These are phyloP conservation scores for Drosophila nigrodunni DNA, from an alignment of 1,140 invertebrate species.

Conservation along the genomic window DNA sequence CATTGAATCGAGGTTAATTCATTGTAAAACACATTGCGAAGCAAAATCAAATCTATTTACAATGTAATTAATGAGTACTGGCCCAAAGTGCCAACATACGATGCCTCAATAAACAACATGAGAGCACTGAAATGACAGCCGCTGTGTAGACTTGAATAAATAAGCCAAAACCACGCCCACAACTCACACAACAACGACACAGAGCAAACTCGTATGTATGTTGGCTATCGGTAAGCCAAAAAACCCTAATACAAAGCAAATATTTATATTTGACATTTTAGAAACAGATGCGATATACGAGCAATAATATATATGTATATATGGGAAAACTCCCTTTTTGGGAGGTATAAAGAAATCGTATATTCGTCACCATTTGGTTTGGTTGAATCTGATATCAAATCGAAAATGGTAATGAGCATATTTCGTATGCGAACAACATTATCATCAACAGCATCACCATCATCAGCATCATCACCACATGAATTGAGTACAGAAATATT, in stretches of 20 bases:
- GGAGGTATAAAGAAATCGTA: slow-evolving; percentile 25
- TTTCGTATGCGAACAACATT: slow-evolving; percentile 3
- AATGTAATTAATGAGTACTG: slow-evolving; percentile 69
- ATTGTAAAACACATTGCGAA: slow-evolving; percentile 18
- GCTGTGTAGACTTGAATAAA: slow-evolving; percentile 41
- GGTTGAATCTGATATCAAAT: slow-evolving; percentile 58
- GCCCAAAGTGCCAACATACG: slow-evolving; percentile 48
- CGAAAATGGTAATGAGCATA: slow-evolving; percentile 58
- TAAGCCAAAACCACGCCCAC: slow-evolving; percentile 45
- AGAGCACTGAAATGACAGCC: slow-evolving; percentile 7
- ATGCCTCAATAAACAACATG: slow-evolving; percentile 37
- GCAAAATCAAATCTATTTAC: slow-evolving; percentile 58
- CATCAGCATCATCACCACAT: slow-evolving; percentile 40
- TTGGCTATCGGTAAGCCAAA: slow-evolving; percentile 61
- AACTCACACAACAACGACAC: not conserved
- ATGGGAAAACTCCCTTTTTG: not conserved
- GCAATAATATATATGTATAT: not conserved
- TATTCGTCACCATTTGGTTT: slow-evolving; percentile 53
- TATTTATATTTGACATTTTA: slow-evolving; percentile 73
- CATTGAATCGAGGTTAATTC: slow-evolving; percentile 5
- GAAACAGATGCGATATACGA: slow-evolving; percentile 56
- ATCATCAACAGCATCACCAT: slow-evolving; percentile 4
- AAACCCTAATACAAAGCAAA: slow-evolving; percentile 58
- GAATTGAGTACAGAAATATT: slow-evolving; percentile 22
- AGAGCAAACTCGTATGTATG: slow-evolving; percentile 4